phyloP scores from a whole-genome alignment of 2,113 vertebrate species.

The Platichthys stellatus region DNA sequence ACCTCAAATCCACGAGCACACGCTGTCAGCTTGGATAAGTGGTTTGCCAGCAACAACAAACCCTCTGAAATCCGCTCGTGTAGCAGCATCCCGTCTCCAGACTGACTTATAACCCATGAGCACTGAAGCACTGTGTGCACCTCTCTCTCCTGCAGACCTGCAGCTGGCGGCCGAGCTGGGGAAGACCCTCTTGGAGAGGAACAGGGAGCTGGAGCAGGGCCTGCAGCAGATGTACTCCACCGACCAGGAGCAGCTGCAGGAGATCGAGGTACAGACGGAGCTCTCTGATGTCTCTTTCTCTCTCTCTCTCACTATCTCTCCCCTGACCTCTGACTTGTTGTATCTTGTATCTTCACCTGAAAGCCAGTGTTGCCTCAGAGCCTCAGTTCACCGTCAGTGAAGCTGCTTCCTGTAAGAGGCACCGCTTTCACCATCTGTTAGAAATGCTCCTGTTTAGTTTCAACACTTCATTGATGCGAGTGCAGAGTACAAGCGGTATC shows the following conservation, averaged over 20 bases:
- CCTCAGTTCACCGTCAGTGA: no score
- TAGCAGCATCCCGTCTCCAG: not conserved
- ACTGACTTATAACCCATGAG: not conserved
- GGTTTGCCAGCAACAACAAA: not conserved
- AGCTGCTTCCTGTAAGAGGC: no score
- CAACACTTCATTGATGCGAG: no score
- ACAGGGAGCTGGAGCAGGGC: constrained; percentile 94
- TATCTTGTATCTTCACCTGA: no score
- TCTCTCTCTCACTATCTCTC: not conserved
- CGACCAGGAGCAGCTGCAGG: constrained; percentile 94
- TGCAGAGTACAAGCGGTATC: no score
- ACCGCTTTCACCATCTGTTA: no score
- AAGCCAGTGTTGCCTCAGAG: no score
- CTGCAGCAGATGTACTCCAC: constrained; percentile 93
- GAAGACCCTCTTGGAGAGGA: constrained; percentile 93
- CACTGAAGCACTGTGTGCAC: no score
- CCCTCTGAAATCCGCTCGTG: constrained; percentile 29
- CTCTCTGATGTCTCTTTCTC: no score
- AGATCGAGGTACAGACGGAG: constrained; percentile 88
- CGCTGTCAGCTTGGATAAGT: constrained; percentile 8
- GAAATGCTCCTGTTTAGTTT: no score
- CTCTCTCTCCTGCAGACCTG: constrained; percentile 84
- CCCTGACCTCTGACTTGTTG: not conserved
- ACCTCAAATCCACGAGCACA: not conserved
- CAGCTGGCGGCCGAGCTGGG: constrained; percentile 97